phyloP scores from a whole-genome alignment of 2,888 invertebrate genomes.

The Perithous albicinctus region DNA sequence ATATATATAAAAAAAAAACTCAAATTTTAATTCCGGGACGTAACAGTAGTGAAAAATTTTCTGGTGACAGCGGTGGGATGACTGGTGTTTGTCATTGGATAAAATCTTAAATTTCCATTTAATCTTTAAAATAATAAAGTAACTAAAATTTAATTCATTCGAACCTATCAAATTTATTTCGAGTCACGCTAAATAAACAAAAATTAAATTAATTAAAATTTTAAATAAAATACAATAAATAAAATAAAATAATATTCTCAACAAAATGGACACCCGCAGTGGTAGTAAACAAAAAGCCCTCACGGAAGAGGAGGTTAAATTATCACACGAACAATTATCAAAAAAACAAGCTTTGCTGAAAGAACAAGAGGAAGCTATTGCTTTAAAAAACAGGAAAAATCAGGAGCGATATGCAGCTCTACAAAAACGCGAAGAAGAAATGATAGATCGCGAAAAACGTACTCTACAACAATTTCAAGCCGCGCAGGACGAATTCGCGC shows the following conservation, averaged over 20 bases:
- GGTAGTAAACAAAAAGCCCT: conserved; percentile 1
- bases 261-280: neutral
- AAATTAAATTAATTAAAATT: no score
- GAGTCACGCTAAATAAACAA: no score
- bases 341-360: neutral
- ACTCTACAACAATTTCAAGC: neutral
- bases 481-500: neutral
- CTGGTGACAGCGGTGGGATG: no score
- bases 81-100: no score
- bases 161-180: no score
- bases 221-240: no score
- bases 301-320: conserved; percentile 24
- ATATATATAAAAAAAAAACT: no score
- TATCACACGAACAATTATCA: neutral
- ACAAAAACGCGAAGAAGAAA: neutral
- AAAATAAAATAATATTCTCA: conserved; percentile 3
- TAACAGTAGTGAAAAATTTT: no score
- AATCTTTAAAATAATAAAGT: no score
- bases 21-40: no score
- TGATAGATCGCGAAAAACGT: neutral
- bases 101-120: no score
- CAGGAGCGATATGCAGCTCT: neutral
- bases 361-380: conserved; percentile 1
- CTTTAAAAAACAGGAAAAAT: neutral
- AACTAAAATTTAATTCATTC: no score